Evolutionary conservation across 2,888 invertebrate species (phyloP), one percentile per base, ranked within the genome.

Genomic region (Trichogramma dendrolimi): DNA sequence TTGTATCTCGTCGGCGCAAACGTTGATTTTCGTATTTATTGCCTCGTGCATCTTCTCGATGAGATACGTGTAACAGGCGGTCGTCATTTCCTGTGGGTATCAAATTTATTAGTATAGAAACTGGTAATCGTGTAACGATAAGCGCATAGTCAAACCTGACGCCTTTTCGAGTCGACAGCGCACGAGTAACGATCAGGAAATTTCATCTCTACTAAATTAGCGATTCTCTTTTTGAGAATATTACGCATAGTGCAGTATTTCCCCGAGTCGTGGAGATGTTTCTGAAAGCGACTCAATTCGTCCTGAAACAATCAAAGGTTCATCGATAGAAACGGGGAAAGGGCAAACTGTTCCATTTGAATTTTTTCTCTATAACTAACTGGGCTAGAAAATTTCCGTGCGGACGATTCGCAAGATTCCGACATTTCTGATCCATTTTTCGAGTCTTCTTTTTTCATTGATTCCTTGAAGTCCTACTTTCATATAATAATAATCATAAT

Each of bases 31-130:
- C 41, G 62, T 65, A 43, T 74, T 73, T 7, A 75, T 41, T 0
- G 69, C 72, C 2, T 66, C 5, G 54, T 75, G 72, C 74, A 75
- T 74, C 53, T 69, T 67, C 14, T 75, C 74, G 2, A 72, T 69
- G 52, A 75, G 62, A 47, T 74, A 73, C 6, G 67, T 61, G 55
- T 74, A 75, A 11, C 69, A 57, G 1, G 68, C 67, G 3, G 70
- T 56, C 4, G 75, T 67, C 41, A 75, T 68, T 27, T 27, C 27
- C 27, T 27, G 27, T 3, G 3, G 43, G 8, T 2, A 55, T 55
- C 11, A 10, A 49, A 39, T 55, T 11, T 14, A 55, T 55, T 40
- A 11, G 8, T 41, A 39, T 50, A 10, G 39, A 48, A 53, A 60
- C 6, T 14, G 4, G 6, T 38, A 50, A 14, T 11, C 4, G 5